These are phyloP conservation scores for Melanchra persicariae DNA, from an alignment of 2,888 invertebrate species.

Conservation along the genomic window DNA sequence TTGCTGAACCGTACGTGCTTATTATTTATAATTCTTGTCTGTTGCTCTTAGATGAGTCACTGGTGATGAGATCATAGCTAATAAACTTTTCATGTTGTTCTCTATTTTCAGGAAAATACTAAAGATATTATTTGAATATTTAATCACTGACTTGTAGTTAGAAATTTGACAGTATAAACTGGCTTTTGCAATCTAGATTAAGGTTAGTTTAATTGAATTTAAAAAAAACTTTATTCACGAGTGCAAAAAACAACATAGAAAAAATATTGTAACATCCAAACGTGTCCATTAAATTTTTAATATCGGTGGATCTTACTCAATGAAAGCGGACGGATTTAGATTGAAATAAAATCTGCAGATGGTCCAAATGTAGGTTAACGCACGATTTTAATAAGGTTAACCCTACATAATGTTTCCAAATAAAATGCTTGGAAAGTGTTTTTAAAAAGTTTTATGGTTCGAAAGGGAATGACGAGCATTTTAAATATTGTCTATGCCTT, in stretches of 20 bases:
- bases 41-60: constrained; percentile 30
- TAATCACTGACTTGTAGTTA: neutral
- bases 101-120: constrained; percentile 2
- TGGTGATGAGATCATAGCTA: constrained; percentile 28
- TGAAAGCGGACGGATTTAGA: constrained; percentile 50
- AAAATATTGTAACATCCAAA: constrained; percentile 9
- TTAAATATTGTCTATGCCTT: neutral
- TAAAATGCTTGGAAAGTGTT: neutral
- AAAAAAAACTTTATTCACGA: neutral
- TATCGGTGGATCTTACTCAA: constrained; percentile 47
- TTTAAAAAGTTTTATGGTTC: neutral
- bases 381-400: constrained; percentile 43
- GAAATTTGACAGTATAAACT: no score
- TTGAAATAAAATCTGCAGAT: constrained; percentile 54
- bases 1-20: neutral
- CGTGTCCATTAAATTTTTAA: constrained; percentile 33
- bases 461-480: neutral
- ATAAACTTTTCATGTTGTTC: constrained; percentile 7
- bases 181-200: no score
- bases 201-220: neutral
- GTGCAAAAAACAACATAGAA: constrained; percentile 29
- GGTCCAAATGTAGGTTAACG: constrained; percentile 51
- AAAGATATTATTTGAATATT: neutral
- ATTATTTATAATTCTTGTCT: constrained; percentile 5
- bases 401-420: neutral